These are phyloP conservation scores for Atherinosoma microstoma DNA, from an alignment of 2,797 vertebrate genomes.

Conservation along the genomic window DNA sequence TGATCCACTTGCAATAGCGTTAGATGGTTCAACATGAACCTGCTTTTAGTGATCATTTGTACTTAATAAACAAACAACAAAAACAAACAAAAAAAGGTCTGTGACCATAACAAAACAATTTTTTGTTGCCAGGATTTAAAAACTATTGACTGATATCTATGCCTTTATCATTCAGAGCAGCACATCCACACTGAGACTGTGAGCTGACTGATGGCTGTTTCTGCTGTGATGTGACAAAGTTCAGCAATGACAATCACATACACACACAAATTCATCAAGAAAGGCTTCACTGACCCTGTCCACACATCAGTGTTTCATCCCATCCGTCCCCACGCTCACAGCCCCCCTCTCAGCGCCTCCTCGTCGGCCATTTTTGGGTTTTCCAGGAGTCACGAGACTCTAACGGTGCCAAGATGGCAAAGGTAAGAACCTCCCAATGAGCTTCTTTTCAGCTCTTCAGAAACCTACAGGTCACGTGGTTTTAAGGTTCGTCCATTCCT, in stretches of 20 bases:
- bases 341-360: too few species aligned
- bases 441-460: too few species aligned
- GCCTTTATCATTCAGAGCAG: neutral
- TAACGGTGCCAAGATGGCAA: too few species aligned
- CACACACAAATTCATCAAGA: neutral
- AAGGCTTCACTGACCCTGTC: neutral
- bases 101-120: neutral
- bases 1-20: neutral
- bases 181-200: constrained; percentile 4
- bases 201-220: constrained; percentile 20
- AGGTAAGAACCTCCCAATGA: too few species aligned
- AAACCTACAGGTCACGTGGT: too few species aligned
- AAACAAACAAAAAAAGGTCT: neutral
- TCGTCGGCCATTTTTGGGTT: too few species aligned
- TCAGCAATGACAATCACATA: neutral
- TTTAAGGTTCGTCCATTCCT: too few species aligned
- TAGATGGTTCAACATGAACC: too few species aligned
- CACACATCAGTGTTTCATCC: neutral
- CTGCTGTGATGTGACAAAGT: constrained; percentile 2
- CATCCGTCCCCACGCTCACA: too few species aligned
- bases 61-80: neutral
- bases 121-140: neutral
- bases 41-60: too few species aligned
- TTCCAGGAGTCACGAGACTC: too few species aligned
- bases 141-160: neutral